These are phyloP conservation scores for Megalopta genalis DNA, from an alignment of 1,140 invertebrate species.

Conservation along the genomic window DNA sequence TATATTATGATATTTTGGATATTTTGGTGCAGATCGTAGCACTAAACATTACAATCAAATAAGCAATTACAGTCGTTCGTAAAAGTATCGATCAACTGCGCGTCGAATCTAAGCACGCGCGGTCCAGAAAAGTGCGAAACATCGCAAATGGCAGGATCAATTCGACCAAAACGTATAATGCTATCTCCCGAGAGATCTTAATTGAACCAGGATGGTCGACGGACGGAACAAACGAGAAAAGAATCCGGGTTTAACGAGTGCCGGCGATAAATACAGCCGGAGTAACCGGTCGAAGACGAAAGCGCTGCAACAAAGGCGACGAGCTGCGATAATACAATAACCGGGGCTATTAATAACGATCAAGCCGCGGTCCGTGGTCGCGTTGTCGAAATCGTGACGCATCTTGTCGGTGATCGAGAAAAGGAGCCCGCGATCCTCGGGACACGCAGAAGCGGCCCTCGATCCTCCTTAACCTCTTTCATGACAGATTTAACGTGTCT, in stretches of 20 bases:
- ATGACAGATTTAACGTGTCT: slow-evolving; percentile 29
- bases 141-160: no score
- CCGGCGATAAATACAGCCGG: slow-evolving; percentile 13
- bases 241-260: slow-evolving; percentile 26
- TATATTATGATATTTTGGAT: no score
- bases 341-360: slow-evolving; percentile 58
- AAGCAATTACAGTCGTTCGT: no score
- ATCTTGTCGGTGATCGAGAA: slow-evolving; percentile 30
- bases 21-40: no score
- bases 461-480: slow-evolving; percentile 32
- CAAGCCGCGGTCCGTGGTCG: slow-evolving; percentile 53
- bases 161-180: no score
- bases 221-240: slow-evolving; percentile 34
- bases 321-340: slow-evolving; percentile 39
- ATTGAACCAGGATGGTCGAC: not conserved
- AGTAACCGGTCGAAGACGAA: not conserved
- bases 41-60: no score
- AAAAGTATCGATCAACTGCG: no score
- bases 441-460: not conserved
- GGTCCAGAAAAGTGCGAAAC: no score
- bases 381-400: slow-evolving; percentile 58
- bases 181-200: not conserved
- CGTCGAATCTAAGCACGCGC: no score
- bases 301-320: slow-evolving; percentile 30
- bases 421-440: not conserved